A percentile compares a stretch with the other conserved stretches of the same genome.
These are phyloP conservation scores for Plemyria rubiginata DNA, from an alignment of 2,888 invertebrate species.

Conservation along the genomic window DNA sequence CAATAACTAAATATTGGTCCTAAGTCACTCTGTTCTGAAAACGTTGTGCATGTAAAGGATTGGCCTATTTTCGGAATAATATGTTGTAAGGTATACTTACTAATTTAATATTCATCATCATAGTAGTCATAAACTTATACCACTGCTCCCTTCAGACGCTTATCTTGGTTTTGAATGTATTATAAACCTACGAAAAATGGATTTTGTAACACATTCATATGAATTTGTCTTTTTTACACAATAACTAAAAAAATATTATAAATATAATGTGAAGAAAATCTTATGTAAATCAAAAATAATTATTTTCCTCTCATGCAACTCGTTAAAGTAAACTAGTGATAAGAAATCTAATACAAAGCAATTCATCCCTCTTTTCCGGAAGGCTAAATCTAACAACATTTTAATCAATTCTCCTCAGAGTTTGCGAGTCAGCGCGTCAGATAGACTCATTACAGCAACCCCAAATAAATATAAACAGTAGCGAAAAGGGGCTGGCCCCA, in stretches of 20 bases:
- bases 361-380: slow-evolving; percentile 74
- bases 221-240: no score
- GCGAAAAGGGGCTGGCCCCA: slow-evolving; percentile 76
- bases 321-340: slow-evolving; percentile 59
- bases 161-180: no score
- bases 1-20: slow-evolving; percentile 24
- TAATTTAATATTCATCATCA: no score
- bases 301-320: not conserved
- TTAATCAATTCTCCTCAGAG: slow-evolving; percentile 84
- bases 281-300: not conserved
- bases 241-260: no score
- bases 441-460: slow-evolving; percentile 82
- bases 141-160: no score
- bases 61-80: no score
- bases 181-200: no score
- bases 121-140: no score
- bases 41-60: not conserved
- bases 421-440: slow-evolving; percentile 82
- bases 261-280: no score
- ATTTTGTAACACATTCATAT: no score
- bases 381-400: slow-evolving; percentile 82
- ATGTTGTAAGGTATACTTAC: no score
- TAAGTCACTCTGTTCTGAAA: slow-evolving; percentile 1
- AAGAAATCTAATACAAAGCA: slow-evolving; percentile 67
- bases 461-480: slow-evolving; percentile 85